Base-by-base conservation (phyloP, 1,140 invertebrate genomes). In the Parapsyche elsis region DNA sequence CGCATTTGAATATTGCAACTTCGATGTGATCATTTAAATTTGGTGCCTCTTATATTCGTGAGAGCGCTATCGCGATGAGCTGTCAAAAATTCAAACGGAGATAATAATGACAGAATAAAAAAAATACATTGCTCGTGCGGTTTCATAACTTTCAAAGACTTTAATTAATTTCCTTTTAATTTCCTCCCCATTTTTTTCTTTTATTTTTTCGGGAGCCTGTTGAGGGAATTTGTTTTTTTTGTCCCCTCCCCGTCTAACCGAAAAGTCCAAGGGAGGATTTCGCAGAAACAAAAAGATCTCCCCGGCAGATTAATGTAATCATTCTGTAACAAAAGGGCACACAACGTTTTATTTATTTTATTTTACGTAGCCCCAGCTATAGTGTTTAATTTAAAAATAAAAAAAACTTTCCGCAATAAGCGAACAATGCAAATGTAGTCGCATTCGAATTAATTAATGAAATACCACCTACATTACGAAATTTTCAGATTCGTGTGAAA, bases 341-440 rank as follows among this genome's bases (percentile, higher is more conserved):
- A 16, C 59, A n/a, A 46, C 75, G 75, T 24, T 77, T 77, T 77
- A 77, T 77, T 77, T 77, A 77, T 77, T 77, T 77, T 59, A 77
- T 77, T 77, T n/a, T 57, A 49, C 49, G 49, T 1, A 14, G 49
- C 16, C 49, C 49, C n/a, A n/a, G 30, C 30, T 38, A 38, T 38
- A 7, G 30, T 38, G 30, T 38, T 38, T 38, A 38, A 38, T 38
- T 38, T 38, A 38, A 38, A 38, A 38, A 7, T 4, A 38, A 7
- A 38, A 38, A 38, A 38, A 38, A 38, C 30, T 38, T 38, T 38
- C 30, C 30, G 30, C 30, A 38, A 38, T 38, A 38, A 38, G 7
- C 30, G 30, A 38, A 38, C 30, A 38, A 38, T 38, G 30, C 30
- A 38, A 38, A 38, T 38, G 30, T 38, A 38, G 30, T 38, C 30